Evolutionary conservation across 2,113 vertebrate species (phyloP).

Genomic region (Leucosticte australis): DNA sequence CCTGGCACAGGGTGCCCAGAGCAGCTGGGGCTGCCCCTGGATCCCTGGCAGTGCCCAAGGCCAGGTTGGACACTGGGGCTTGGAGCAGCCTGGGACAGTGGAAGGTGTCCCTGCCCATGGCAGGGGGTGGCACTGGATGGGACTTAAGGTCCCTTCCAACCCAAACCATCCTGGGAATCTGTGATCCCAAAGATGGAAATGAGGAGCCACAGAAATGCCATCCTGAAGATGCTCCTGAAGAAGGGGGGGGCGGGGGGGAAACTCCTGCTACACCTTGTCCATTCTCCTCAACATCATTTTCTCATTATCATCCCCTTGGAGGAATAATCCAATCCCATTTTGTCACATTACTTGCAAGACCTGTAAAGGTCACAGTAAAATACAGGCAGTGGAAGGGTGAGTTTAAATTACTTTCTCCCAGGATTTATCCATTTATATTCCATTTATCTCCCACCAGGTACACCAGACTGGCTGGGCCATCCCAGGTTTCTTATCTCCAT

Average conservation of each 20-base stretch:
- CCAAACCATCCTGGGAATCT: not conserved
- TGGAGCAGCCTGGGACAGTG: not conserved
- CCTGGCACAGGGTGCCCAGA: not conserved
- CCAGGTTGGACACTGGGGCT: too few species aligned
- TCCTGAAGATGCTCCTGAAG: not conserved
- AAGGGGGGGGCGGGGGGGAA: fast-evolving
- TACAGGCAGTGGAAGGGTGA: not conserved
- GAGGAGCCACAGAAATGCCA: not conserved
- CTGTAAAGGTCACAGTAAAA: not conserved
- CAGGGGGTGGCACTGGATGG: not conserved
- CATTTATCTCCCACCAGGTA: not conserved
- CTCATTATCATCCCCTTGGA: not conserved
- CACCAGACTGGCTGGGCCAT: not conserved
- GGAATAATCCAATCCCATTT: not conserved
- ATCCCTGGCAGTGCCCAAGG: not conserved
- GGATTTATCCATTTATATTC: not conserved
- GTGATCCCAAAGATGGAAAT: not conserved
- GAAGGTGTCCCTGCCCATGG: not conserved
- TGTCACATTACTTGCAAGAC: not conserved
- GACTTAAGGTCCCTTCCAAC: not conserved
- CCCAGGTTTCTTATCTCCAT: not conserved
- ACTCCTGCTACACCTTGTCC: not conserved
- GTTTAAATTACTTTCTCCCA: not conserved
- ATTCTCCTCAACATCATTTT: not conserved
- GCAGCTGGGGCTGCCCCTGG: not conserved